Evolutionary conservation across 2,888 invertebrate species (phyloP).

Genomic region (Oegoconia quadripuncta): DNA sequence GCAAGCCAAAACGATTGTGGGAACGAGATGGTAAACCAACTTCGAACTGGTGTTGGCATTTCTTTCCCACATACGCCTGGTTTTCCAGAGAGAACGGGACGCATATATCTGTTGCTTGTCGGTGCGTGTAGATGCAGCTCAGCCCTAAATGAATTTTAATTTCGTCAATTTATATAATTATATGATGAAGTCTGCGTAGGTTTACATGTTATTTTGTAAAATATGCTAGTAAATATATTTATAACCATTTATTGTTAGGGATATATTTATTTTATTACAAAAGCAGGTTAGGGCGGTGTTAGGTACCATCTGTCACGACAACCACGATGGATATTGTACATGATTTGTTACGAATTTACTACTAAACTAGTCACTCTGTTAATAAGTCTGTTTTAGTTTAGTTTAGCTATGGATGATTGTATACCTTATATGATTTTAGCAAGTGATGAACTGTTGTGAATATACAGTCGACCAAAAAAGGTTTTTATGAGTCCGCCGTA

Average conservation of each 20-base stretch:
- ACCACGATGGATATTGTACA: constrained; percentile 11
- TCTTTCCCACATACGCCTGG: too few species aligned
- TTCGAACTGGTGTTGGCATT: too few species aligned
- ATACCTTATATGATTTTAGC: too few species aligned
- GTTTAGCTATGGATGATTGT: neutral
- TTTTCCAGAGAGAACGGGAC: too few species aligned
- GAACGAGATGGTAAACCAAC: too few species aligned
- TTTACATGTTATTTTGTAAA: constrained; percentile 50
- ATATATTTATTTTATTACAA: constrained; percentile 40
- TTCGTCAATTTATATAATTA: constrained; percentile 58
- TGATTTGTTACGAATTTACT: constrained; percentile 58
- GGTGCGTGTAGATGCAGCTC: too few species aligned
- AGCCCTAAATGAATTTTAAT: constrained; percentile 52
- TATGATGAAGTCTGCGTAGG: constrained; percentile 62
- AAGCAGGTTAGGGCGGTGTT: constrained; percentile 26
- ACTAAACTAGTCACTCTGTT: constrained; percentile 39
- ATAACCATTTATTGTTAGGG: constrained; percentile 39
- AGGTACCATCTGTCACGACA: constrained; percentile 5
- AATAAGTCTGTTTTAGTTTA: neutral
- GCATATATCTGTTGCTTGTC: too few species aligned
- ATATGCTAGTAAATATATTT: constrained; percentile 49
- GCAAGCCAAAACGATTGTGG: too few species aligned
- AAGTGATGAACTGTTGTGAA: too few species aligned
- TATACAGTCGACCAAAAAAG: too few species aligned
- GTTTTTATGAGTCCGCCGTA: too few species aligned